Evolutionary conservation across 2,888 invertebrate genomes (phyloP).

Genomic region (Eudasyphora cyanicolor): DNA sequence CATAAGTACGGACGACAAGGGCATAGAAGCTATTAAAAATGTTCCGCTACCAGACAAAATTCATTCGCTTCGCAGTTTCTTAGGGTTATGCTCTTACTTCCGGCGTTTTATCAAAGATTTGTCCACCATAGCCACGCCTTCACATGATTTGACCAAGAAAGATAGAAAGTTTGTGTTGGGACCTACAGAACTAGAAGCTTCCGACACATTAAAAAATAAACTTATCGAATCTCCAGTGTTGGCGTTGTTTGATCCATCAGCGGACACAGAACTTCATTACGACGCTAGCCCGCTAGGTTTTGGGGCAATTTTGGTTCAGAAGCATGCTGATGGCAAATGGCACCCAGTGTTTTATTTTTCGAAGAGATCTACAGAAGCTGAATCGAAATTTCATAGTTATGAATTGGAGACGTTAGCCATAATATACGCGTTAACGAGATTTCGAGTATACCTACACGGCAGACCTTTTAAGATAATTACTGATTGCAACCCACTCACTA

Average conservation of each 20-base stretch:
- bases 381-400: constrained; percentile 71
- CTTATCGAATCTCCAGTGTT: no score
- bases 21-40: constrained; percentile 9
- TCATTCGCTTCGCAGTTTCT: constrained; percentile 38
- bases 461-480: constrained; percentile 70
- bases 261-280: no score
- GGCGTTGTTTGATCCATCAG: no score
- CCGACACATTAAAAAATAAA: no score
- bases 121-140: no score
- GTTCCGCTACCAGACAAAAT: constrained; percentile 23
- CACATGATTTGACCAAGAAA: no score
- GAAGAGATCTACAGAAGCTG: constrained; percentile 74
- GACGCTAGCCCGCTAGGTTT: constrained; percentile 37
- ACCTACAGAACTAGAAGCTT: no score
- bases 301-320: constrained; percentile 51
- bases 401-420: constrained; percentile 72
- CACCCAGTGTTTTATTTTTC: constrained; percentile 73
- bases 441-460: constrained; percentile 31
- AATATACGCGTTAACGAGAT: constrained; percentile 77
- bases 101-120: constrained; percentile 60
- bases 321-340: constrained; percentile 38
- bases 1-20: constrained; percentile 47
- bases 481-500: constrained; percentile 68
- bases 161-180: no score
- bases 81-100: constrained; percentile 54